phyloP scores from a whole-genome alignment of 2,888 invertebrate genomes.

The Erebia ligea region DNA sequence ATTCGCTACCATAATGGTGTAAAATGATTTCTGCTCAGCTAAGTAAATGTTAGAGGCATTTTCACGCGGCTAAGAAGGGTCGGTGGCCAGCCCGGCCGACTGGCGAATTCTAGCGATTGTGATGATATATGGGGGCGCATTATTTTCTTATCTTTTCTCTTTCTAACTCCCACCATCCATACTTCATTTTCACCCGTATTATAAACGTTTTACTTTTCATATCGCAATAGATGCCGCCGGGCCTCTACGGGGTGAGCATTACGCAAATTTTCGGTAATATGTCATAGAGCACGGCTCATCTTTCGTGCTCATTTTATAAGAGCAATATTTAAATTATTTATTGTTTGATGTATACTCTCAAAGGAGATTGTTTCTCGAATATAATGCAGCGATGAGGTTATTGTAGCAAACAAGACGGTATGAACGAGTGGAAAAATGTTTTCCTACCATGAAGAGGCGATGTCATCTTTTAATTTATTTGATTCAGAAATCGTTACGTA shows the following conservation, averaged over 20 bases:
- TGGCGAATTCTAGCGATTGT: conserved; percentile 78
- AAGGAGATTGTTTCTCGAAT: conserved; percentile 66
- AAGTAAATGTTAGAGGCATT: conserved; percentile 68
- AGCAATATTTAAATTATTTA: conserved; percentile 65
- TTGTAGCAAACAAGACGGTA: conserved; percentile 52
- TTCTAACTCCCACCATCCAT: conserved; percentile 79
- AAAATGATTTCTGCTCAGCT: conserved; percentile 44
- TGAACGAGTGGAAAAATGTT: conserved; percentile 54
- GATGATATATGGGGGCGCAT: conserved; percentile 82
- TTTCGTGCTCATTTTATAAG: conserved; percentile 61
- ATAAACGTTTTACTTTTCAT: conserved; percentile 79
- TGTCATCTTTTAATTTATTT: conserved; percentile 55
- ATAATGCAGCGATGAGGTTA: conserved; percentile 60
- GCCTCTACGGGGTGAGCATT: conserved; percentile 69
- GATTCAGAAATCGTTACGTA: conserved; percentile 43
- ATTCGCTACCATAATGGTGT: conserved; percentile 20
- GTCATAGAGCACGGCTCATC: conserved; percentile 58
- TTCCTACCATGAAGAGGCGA: conserved; percentile 51
- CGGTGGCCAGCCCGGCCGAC: conserved; percentile 67
- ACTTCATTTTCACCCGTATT: conserved; percentile 77
- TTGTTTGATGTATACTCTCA: conserved; percentile 58
- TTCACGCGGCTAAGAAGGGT: conserved; percentile 74
- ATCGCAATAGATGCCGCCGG: conserved; percentile 70
- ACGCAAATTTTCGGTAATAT: conserved; percentile 72
- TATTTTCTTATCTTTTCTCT: conserved; percentile 83